Evolutionary conservation across 2,113 vertebrate genomes (phyloP), one percentile per base, ranked within the genome.

Genomic region (Panthera leo): DNA sequence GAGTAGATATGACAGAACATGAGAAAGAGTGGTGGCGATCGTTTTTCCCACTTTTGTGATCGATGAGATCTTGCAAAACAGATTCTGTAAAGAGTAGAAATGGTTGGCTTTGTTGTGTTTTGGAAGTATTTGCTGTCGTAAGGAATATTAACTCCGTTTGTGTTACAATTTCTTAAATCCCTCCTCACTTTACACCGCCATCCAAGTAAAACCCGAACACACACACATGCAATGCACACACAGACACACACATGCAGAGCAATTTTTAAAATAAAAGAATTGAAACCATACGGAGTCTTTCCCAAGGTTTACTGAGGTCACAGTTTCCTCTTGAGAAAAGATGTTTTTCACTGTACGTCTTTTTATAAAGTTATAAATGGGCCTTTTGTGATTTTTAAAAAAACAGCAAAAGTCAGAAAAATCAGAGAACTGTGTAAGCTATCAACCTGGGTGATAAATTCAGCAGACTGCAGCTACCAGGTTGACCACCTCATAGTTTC

Each of bases 61-160:
- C 93, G 95, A 36, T 25, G 87, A 91, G 51, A 31, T 91, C 90
- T 96, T 93, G 19, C 61, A 95, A 13, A 93, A 73, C 29, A 91
- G 23, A 97, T 36, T 15, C 67, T 6, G 1, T 80, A 65, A 92
- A 82, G 85, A 78, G 31, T 29, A 88, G 73, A 71, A 85, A 61
- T 11, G n/a, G 2, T 5, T 76, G 42, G 45, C 42, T 61, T 63
- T 92, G 15, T 4, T 75, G 15, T 9, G 1, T 48, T 51, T 25
- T 42, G 2, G 42, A 67, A 25, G 65, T 42, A 34, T 91, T 34
- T 88, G 34, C 4, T 19, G 23, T 89, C 48, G n/a, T 14, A 53
- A 68, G 76, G 27, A 79, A 79, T 73, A 94, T 55, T 73, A 89
- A 85, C 31, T n/a, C 16, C 18, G 23, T 71, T 42, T 91, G 14